Conservation (phyloP, 2,797 vertebrate genomes). For the Alcedo atthis region DNA sequence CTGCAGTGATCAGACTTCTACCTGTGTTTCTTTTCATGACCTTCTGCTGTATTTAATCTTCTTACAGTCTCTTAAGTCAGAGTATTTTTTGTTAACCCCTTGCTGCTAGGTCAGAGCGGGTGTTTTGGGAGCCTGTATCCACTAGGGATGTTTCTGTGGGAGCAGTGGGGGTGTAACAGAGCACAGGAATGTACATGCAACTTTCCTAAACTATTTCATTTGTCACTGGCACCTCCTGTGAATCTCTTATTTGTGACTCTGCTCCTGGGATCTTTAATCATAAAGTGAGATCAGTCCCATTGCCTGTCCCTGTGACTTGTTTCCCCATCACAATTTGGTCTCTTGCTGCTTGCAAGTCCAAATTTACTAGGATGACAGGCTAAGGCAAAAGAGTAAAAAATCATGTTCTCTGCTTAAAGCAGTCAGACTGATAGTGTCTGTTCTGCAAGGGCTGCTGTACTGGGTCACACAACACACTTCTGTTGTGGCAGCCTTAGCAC, state of each 20-base stretch:
- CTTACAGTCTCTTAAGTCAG: conserved; percentile 55
- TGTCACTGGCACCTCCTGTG: not conserved
- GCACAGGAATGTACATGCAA: not conserved
- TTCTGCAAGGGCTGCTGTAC: not conserved
- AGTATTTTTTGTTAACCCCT: conserved; percentile 16
- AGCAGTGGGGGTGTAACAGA: rapidly evolving
- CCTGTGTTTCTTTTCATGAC: not conserved
- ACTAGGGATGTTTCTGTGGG: not conserved
- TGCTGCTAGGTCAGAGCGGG: not conserved
- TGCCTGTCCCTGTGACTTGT: not conserved
- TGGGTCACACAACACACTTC: not conserved
- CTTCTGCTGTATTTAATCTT: conserved; percentile 57
- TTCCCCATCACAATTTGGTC: not conserved
- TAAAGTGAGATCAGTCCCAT: not conserved
- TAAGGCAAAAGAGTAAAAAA: not conserved
- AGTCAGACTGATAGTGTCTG: not conserved
- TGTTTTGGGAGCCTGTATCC: not conserved
- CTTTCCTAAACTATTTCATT: not conserved
- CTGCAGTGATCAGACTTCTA: not conserved
- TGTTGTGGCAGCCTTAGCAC: not conserved
- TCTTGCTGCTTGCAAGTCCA: not conserved
- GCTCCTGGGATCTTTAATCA: not conserved
- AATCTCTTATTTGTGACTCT: not conserved
- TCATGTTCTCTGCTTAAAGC: not conserved
- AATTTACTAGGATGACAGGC: not conserved